phyloP scores from a whole-genome alignment of 2,888 invertebrate genomes.

The Hoplodrina ambigua region DNA sequence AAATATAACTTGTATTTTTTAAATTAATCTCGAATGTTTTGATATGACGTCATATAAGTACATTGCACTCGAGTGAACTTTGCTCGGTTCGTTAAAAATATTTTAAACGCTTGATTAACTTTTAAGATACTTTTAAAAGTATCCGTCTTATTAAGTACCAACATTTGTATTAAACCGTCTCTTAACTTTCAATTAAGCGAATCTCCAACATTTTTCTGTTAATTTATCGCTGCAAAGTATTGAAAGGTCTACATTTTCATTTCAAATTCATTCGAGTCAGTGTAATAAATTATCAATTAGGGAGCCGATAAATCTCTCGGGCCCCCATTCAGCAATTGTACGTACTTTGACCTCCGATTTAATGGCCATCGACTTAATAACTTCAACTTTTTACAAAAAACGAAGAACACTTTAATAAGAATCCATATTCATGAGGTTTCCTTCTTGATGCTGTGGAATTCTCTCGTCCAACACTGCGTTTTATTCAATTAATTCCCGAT shows the following conservation, averaged over 20 bases:
- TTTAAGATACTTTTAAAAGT: not conserved
- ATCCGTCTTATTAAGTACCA: constrained; percentile 28
- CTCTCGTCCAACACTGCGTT: constrained; percentile 78
- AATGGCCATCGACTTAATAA: constrained; percentile 78
- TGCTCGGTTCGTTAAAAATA: not conserved
- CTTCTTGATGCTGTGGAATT: constrained; percentile 63
- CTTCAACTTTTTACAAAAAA: constrained; percentile 80
- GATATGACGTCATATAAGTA: not conserved
- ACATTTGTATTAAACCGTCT: constrained; percentile 44
- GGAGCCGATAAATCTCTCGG: constrained; percentile 62
- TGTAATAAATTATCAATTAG: constrained; percentile 69
- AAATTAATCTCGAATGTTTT: not conserved
- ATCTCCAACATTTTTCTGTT: constrained; percentile 46
- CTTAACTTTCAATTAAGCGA: constrained; percentile 47
- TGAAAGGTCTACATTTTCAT: constrained; percentile 58
- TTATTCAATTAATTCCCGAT: constrained; percentile 88
- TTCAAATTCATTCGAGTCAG: constrained; percentile 62
- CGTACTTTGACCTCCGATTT: constrained; percentile 70
- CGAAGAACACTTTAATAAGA: constrained; percentile 76
- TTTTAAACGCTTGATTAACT: constrained; percentile 14
- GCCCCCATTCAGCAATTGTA: constrained; percentile 63
- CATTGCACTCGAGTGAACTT: not conserved
- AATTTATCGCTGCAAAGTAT: constrained; percentile 53
- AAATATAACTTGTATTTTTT: no score
- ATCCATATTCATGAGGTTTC: constrained; percentile 86